Percentiles rank a stretch among this genome's conserved stretches.
phyloP scores from a whole-genome alignment of 2,888 invertebrate species.

The Lepidochrysops patricia region DNA sequence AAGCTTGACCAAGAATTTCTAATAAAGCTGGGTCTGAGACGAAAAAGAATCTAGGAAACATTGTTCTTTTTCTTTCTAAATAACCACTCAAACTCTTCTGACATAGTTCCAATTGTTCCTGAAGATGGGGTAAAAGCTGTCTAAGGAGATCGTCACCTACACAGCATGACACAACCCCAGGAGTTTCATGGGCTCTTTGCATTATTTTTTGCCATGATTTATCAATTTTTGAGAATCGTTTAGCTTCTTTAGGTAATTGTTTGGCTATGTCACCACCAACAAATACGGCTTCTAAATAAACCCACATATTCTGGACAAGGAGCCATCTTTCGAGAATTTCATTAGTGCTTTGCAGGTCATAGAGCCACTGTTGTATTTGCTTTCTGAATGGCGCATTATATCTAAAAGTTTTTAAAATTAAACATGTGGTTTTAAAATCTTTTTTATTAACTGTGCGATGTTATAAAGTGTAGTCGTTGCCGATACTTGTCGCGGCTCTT shows the following conservation, averaged over 20 bases:
- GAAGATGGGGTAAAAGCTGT: slow-evolving; percentile 93
- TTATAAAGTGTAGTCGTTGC: too few relatives aligned
- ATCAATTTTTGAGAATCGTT: slow-evolving; percentile 96
- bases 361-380: slow-evolving; percentile 96
- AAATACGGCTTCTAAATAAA: slow-evolving; percentile 97
- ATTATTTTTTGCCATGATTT: slow-evolving; percentile 99
- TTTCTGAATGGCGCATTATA: slow-evolving; percentile 98
- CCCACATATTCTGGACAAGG: slow-evolving; percentile 98
- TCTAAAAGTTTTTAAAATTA: slow-evolving; percentile 50
- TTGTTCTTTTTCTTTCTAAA: slow-evolving; percentile 90
- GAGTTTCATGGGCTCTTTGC: slow-evolving; percentile 96
- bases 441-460: not conserved
- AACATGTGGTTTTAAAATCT: slow-evolving; percentile 1
- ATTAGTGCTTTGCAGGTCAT: slow-evolving; percentile 94
- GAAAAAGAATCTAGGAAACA: slow-evolving; percentile 96
- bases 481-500: too few relatives aligned
- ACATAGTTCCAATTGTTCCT: slow-evolving; percentile 96
- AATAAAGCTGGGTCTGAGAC: slow-evolving; percentile 94
- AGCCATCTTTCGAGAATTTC: slow-evolving; percentile 97
- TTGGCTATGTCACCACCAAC: slow-evolving; percentile 99
- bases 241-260: slow-evolving; percentile 95
- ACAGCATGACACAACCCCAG: slow-evolving; percentile 96
- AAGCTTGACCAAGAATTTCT: slow-evolving; percentile 93
- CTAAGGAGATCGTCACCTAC: slow-evolving; percentile 95
- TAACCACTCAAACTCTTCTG: slow-evolving; percentile 98